A percentile compares a stretch with the other conserved stretches of the same genome.
These are phyloP conservation scores for Drosophila quasianomalipes DNA, from an alignment of 2,888 invertebrate genomes.

Conservation along the genomic window DNA sequence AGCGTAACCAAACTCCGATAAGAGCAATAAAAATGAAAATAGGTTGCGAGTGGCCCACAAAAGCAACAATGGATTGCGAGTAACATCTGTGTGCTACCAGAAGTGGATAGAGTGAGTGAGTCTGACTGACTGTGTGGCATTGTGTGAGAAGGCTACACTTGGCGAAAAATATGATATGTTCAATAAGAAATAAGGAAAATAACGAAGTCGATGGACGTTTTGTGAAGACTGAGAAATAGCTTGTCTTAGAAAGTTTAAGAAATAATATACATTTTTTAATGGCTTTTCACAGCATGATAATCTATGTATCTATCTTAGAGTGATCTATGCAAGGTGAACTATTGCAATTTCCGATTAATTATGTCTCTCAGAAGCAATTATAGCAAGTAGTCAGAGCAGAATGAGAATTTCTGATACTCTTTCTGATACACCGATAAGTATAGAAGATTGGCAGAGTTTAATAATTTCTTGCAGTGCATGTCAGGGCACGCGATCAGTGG, in stretches of 20 bases:
- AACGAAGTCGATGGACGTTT: background rate
- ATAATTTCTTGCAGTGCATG: slow-evolving; percentile 51
- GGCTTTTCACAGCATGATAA: rapidly evolving
- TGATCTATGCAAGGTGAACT: background rate
- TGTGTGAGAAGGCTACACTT: slow-evolving; percentile 38
- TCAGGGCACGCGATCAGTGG: slow-evolving; percentile 73
- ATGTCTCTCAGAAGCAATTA: background rate
- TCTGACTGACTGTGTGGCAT: slow-evolving; percentile 26
- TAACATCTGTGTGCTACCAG: slow-evolving; percentile 64
- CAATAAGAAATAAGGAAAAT: background rate
- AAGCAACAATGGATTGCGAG: slow-evolving; percentile 61
- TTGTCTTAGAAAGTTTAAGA: background rate
- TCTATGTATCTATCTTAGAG: too few species aligned
- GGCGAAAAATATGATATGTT: background rate
- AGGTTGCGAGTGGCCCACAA: slow-evolving; percentile 66
- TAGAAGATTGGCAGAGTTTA: background rate
- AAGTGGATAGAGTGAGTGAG: slow-evolving; percentile 33
- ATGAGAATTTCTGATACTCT: background rate
- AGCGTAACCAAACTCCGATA: slow-evolving; percentile 84
- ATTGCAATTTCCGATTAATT: background rate
- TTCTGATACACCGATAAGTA: too few species aligned
- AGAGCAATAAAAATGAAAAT: slow-evolving; percentile 79
- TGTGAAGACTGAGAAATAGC: background rate
- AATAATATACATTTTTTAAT: rapidly evolving
- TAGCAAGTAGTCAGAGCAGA: background rate